phyloP scores from a whole-genome alignment of 1,140 invertebrate species.

The Marisa cornuarietis region DNA sequence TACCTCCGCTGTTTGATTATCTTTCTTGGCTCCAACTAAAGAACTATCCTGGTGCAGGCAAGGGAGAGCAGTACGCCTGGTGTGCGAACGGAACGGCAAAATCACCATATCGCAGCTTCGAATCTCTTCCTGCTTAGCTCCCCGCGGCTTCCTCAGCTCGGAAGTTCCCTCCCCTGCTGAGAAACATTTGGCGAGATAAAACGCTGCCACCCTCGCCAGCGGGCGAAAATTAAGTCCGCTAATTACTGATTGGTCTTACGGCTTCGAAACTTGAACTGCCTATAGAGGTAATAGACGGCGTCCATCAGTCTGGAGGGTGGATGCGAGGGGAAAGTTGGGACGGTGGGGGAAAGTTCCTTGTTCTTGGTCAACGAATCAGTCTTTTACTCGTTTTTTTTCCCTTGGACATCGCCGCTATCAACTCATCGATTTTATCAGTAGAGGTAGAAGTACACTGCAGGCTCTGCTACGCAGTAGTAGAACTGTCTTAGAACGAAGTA shows the following conservation, averaged over 20 bases:
- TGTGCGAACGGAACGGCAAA: no score
- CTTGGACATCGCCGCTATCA: background rate
- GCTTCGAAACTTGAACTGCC: background rate
- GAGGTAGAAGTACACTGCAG: no score
- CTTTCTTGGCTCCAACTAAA: no score
- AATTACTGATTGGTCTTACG: slow-evolving; percentile 17
- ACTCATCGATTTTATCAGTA: background rate
- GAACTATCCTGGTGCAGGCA: no score
- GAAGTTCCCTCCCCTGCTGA: background rate
- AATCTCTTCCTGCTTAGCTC: background rate
- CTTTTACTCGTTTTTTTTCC: background rate
- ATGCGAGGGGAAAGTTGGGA: background rate
- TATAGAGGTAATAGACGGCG: background rate
- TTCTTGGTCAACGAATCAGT: background rate
- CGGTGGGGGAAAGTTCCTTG: background rate
- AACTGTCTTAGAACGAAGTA: no score
- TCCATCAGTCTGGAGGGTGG: background rate
- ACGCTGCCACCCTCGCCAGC: background rate
- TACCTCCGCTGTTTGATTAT: no score
- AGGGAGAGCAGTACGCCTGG: no score
- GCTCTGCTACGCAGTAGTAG: no score
- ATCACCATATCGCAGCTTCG: background rate
- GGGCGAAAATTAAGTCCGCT: slow-evolving; percentile 16
- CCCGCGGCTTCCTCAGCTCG: background rate
- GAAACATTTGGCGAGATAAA: slow-evolving; percentile 12